These are phyloP conservation scores for Hydrozoanthus gracilis DNA, from an alignment of 92 coral and sea anemone species.

Conservation along the genomic window DNA sequence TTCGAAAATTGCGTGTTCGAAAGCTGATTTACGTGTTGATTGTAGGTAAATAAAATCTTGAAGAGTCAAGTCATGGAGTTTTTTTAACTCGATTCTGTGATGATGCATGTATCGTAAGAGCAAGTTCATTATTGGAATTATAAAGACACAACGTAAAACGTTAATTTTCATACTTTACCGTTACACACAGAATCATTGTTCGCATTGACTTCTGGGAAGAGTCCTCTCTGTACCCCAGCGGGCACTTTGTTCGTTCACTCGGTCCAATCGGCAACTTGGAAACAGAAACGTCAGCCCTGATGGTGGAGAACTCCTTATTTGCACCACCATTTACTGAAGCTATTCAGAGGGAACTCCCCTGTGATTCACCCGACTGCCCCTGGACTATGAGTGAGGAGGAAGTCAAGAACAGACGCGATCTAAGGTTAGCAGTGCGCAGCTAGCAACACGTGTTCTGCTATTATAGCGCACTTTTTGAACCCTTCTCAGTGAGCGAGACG, in stretches of 20 bases:
- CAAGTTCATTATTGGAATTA: too few relatives aligned
- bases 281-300: conserved; percentile 79
- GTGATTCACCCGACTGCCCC: conserved; percentile 68
- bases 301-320: conserved; percentile 88
- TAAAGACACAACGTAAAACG: not conserved
- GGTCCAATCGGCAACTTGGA: conserved; percentile 87
- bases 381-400: conserved; percentile 83
- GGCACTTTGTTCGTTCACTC: conserved; percentile 91
- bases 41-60: too few relatives aligned
- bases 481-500: too few relatives aligned
- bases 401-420: conserved; percentile 71
- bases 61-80: too few relatives aligned
- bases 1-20: too few relatives aligned
- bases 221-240: conserved; percentile 88
- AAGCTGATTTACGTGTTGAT: too few relatives aligned
- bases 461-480: too few relatives aligned
- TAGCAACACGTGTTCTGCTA: not conserved
- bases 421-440: conserved; percentile 61
- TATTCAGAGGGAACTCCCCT: conserved; percentile 85
- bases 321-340: conserved; percentile 90
- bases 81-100: too few relatives aligned
- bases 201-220: conserved; percentile 92
- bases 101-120: too few relatives aligned
- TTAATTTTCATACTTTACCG: not conserved
- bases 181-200: conserved; percentile 71